Base-by-base conservation (phyloP, 2,797 vertebrate genomes). In the Coilia nasus region DNA sequence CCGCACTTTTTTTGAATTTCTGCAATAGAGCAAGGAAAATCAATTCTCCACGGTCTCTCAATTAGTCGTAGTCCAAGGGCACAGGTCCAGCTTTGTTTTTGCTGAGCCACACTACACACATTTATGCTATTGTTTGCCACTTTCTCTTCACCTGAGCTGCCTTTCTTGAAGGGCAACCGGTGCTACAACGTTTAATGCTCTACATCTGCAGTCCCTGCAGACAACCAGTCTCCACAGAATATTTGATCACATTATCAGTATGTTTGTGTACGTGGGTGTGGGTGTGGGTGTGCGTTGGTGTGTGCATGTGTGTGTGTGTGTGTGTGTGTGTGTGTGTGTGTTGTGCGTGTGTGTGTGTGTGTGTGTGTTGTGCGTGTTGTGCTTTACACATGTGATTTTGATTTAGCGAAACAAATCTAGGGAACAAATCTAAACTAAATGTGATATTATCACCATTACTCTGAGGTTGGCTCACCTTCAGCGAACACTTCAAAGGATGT, bases 361-460 rank as follows among this genome's bases (percentile, higher is more conserved):
- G 67, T 71, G 67, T 75, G 67, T 75, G 67, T 41, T 41, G 67
- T 75, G 67, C 6, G 67, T 41, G n/a, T 64, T 44, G 71, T 44
- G 71, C 21, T 17, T 35, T 78, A 44, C 46, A 82, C 87, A 89
- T 60, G 85, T 90, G 88, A 88, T 78, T 80, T 81, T 86, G 84
- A 87, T 92, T 91, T 90, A 85, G 35, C 81, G 75, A 83, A 91
- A 86, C 86, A 88, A 88, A 89, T 85, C 90, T 88, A 89, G 89
- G 89, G 17, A 35, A 54, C 50, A 14, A 54, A 54, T 54, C 50
- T 54, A 54, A 54, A 54, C 50, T 75, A 81, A 85, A 85, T 88
- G 57, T 85, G 82, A 89, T 14, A 44, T 84, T 75, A 86, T 83
- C 81, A 87, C 88, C 82, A 88, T 83, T 86, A 78, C 91, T 88